Conservation (phyloP, 2,797 vertebrate species). For the Artibeus lituratus region DNA sequence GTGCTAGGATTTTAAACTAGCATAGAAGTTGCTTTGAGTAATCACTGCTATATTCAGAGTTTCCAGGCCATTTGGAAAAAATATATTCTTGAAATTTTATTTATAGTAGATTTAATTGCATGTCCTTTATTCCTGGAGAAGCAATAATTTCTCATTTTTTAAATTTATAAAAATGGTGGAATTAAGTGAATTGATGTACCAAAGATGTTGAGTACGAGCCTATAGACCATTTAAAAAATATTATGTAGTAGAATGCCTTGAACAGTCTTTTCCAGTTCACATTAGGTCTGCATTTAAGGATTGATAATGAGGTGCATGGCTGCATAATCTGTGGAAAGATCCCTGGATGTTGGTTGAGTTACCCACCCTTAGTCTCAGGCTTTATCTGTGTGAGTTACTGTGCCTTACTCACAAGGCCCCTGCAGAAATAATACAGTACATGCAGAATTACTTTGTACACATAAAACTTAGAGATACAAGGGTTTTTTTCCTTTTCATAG, state of each 20-base stretch:
- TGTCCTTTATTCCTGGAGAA: background rate
- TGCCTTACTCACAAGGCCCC: background rate
- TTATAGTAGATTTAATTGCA: background rate
- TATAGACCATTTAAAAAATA: background rate
- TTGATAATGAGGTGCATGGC: background rate
- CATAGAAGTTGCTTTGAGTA: background rate
- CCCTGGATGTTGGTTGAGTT: background rate
- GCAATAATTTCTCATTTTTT: background rate
- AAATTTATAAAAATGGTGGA: background rate
- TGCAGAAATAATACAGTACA: background rate
- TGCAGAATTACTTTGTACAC: background rate
- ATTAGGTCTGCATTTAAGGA: background rate
- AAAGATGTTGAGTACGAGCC: background rate
- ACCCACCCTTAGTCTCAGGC: background rate
- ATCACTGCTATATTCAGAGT: background rate
- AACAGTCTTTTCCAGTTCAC: background rate
- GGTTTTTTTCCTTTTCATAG: background rate
- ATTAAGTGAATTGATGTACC: background rate
- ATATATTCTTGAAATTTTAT: slow-evolving; percentile 14
- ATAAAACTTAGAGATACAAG: background rate
- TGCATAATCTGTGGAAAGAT: background rate
- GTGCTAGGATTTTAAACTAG: background rate
- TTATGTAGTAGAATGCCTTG: background rate
- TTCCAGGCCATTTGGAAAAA: background rate
- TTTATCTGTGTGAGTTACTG: background rate